Evolutionary conservation across 1,140 invertebrate species (phyloP).

Genomic region (Lepidurus packardi): DNA sequence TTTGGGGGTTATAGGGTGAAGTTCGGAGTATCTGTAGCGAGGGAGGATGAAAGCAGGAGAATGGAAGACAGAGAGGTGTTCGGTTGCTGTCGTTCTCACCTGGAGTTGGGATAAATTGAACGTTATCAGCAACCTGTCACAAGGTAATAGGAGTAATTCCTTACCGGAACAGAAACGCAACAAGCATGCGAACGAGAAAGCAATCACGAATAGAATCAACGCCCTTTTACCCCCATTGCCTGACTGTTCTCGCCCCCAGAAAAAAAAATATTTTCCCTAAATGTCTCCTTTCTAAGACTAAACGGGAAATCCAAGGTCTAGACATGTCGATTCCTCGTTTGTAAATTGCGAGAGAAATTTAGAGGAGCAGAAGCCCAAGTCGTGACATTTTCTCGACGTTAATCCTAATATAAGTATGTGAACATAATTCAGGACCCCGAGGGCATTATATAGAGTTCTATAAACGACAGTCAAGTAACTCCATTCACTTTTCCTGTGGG

Average conservation of each 20-base stretch:
- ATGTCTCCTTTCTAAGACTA: background rate
- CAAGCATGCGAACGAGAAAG: background rate
- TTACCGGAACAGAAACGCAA: background rate
- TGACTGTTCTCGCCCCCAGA: background rate
- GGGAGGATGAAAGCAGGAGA: background rate
- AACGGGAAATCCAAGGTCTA: background rate
- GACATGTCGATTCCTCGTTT: background rate
- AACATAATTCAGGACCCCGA: background rate
- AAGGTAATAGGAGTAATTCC: slow-evolving; percentile 19
- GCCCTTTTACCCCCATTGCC: background rate
- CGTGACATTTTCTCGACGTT: slow-evolving; percentile 1
- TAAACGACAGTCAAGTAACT: background rate
- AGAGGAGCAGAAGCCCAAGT: background rate
- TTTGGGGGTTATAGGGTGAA: background rate
- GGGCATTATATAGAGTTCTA: background rate
- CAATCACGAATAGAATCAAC: background rate
- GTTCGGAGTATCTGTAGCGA: background rate
- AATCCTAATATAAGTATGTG: background rate
- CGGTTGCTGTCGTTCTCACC: background rate
- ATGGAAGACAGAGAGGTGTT: slow-evolving; percentile 14
- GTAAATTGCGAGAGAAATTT: background rate
- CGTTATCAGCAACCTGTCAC: slow-evolving; percentile 21
- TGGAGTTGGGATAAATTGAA: slow-evolving; percentile 14
- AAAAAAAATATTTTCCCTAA: background rate
- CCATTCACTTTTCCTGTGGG: background rate